Conservation (phyloP, 2,113 vertebrate genomes). For the Penelope pileata region DNA sequence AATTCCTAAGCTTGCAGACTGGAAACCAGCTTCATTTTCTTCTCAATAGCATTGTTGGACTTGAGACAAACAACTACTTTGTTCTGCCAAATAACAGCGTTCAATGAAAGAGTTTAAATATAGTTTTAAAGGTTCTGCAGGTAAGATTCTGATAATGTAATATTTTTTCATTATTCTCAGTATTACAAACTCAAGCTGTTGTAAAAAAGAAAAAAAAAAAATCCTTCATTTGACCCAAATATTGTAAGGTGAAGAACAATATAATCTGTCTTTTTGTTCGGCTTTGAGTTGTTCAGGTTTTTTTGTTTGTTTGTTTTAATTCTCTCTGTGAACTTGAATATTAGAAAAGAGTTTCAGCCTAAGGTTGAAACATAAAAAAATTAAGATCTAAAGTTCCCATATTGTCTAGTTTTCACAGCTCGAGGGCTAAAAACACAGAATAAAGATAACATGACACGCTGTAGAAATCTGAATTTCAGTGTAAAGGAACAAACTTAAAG, state of each 20-base stretch:
- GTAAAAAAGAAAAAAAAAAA: too few species aligned
- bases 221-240: neutral
- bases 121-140: neutral
- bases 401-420: neutral
- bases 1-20: conserved; percentile 26
- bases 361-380: neutral
- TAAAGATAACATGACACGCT: neutral
- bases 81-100: conserved; percentile 21
- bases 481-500: neutral
- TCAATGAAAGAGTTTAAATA: neutral
- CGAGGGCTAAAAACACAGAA: neutral
- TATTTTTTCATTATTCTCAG: neutral
- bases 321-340: neutral
- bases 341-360: neutral
- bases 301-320: neutral
- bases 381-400: neutral
- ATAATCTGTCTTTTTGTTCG: neutral
- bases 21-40: conserved; percentile 32
- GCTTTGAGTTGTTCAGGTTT: neutral
- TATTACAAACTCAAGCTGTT: neutral
- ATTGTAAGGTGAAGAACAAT: neutral
- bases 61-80: conserved; percentile 14
- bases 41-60: conserved; percentile 29
- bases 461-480: neutral
- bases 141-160: neutral